Base-by-base conservation (phyloP, 2,888 invertebrate genomes). In the Leptinotarsa peninsularis region DNA sequence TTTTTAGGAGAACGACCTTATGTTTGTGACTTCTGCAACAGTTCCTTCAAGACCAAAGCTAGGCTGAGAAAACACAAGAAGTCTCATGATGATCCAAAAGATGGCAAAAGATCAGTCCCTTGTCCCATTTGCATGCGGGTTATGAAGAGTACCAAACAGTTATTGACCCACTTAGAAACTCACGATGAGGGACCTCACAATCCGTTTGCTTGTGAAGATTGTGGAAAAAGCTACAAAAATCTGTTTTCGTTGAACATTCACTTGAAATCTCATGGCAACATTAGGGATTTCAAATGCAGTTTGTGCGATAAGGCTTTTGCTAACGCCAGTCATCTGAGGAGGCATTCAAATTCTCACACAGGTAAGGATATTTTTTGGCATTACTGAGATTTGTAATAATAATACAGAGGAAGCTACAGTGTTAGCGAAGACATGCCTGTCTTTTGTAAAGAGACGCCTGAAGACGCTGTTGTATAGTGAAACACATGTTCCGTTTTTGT, bases 341-440 rank as follows among this genome's bases (percentile, higher is more conserved):
- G 87, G 63, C 87, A 87, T 74, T 78, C 85, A 50, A 86, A 86
- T 76, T 83, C 86, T 4, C 87, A 87, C 80, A 80, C 85, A 71
- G 87, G 87, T 79, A 80, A 70, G 66, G 27, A 17, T 0, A 52
- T 52, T 52, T 17, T 52, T 52, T 17, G 17, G 14, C 52, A 17
- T n/a, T 52, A 52, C 73, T 66, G 49, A 14, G 27, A 66, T 43
- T 43, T 10, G 43, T 43, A 43, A 43, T 43, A 43, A 3, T 43
- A 13, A 43, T 43, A 10, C 10, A 0, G 3, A 10, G 13, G 10
- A 10, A 10, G 43, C 43, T 43, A 10, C 43, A 13, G 43, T 43
- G 3, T 43, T 43, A 43, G 43, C 10, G 43, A 10, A 43, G 43
- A 43, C 43, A 43, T 13, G 43, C 43, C 10, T 43, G 43, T 7